Conservation (phyloP, 2,888 invertebrate genomes). For the Cyrtodaria siliqua region DNA sequence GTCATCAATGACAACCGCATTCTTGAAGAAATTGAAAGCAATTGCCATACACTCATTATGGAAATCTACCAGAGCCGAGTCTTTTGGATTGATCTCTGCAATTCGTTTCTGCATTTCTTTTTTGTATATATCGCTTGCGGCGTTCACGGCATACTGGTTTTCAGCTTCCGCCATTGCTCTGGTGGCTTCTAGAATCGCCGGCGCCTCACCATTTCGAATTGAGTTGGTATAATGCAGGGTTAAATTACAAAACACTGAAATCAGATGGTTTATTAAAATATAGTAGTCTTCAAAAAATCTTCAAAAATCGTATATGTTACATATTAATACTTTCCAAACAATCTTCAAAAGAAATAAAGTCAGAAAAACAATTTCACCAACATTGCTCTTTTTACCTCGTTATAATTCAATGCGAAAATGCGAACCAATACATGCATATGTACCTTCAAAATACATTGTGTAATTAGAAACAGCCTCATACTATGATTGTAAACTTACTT, state of each 20-base stretch:
- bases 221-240: conserved; percentile 1
- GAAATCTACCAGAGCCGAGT: background rate
- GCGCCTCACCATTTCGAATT: background rate
- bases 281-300: too few species aligned
- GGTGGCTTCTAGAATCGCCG: conserved; percentile 1
- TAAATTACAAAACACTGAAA: conserved; percentile 9
- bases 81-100: conserved; percentile 2
- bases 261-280: too few species aligned
- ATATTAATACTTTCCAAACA: too few species aligned
- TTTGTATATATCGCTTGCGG: conserved; percentile 4
- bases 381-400: too few species aligned
- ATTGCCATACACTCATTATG: conserved; percentile 6
- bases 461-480: background rate
- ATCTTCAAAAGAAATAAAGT: too few species aligned
- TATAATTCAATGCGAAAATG: too few species aligned
- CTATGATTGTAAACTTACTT: conserved; percentile 5
- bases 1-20: conserved; percentile 5
- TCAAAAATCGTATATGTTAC: too few species aligned
- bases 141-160: conserved; percentile 1
- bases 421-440: too few species aligned
- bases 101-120: conserved; percentile 9
- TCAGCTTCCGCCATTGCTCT: background rate
- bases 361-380: too few species aligned
- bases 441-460: too few species aligned
- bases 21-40: conserved; percentile 1